Conservation (phyloP, 2,797 vertebrate genomes). For the Lutjanus argentimaculatus region DNA sequence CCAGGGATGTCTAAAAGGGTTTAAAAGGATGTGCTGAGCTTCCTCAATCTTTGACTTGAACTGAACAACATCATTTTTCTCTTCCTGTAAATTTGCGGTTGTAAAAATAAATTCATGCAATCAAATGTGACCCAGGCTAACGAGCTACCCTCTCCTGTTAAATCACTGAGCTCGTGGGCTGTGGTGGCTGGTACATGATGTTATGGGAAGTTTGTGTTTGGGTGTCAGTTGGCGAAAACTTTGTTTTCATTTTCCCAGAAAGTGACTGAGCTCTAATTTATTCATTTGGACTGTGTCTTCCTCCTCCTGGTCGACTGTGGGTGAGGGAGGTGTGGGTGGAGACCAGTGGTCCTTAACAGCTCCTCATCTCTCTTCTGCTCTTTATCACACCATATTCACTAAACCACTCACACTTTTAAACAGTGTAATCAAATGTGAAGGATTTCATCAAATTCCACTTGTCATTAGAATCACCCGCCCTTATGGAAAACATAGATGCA, state of each 20-base stretch:
- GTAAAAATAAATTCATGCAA: no score
- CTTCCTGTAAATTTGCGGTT: no score
- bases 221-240: not conserved
- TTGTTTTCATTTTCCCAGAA: not conserved
- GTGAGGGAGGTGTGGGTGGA: not conserved
- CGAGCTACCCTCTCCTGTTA: not conserved
- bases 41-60: no score
- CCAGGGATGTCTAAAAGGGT: no score
- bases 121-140: no score
- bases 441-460: not conserved
- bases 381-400: not conserved
- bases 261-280: not conserved
- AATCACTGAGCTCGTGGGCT: not conserved
- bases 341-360: not conserved
- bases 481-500: no score
- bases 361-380: not conserved
- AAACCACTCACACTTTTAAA: not conserved
- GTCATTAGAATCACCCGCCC: not conserved
- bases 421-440: not conserved
- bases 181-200: not conserved
- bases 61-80: no score
- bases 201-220: no score
- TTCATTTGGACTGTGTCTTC: not conserved
- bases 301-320: conserved; percentile 1
- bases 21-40: no score